These are phyloP conservation scores for Ancistrus triradiatus DNA, from an alignment of 2,113 vertebrate species.

Conservation along the genomic window DNA sequence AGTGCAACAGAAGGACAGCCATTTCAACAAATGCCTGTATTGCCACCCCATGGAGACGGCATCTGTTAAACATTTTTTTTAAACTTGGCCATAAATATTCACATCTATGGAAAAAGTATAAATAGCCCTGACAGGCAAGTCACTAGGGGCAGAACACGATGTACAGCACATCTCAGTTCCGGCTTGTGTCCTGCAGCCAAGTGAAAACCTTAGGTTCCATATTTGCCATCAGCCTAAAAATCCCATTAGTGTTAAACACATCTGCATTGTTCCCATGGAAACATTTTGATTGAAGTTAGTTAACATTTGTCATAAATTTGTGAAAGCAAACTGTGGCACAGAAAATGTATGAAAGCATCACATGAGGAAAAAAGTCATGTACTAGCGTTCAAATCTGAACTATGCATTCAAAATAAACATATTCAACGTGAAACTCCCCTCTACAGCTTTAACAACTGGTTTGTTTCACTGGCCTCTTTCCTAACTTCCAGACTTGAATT, in stretches of 20 bases:
- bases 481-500: too few species aligned
- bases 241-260: background rate
- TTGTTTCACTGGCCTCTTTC: too few species aligned
- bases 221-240: constrained; percentile 12
- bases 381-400: too few species aligned
- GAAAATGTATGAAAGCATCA: too few species aligned
- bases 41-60: constrained; percentile 59
- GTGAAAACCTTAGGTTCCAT: constrained; percentile 3
- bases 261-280: background rate
- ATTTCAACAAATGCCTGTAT: constrained; percentile 66
- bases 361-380: too few species aligned
- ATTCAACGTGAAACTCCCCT: too few species aligned
- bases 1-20: constrained; percentile 66
- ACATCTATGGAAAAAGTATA: constrained; percentile 64
- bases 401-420: too few species aligned
- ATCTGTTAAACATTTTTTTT: constrained; percentile 68
- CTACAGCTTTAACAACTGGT: too few species aligned
- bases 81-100: constrained; percentile 60
- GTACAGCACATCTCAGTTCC: constrained; percentile 35
- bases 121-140: constrained; percentile 67
- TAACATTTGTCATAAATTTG: too few species aligned
- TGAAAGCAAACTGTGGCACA: too few species aligned
- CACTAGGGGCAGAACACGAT: constrained; percentile 50
- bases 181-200: constrained; percentile 27
- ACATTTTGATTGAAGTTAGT: background rate